Evolutionary conservation across 37 sponge, comb jelly and placozoan species (phyloP).

Genomic region (Chondrilla cf. caribensis): DNA sequence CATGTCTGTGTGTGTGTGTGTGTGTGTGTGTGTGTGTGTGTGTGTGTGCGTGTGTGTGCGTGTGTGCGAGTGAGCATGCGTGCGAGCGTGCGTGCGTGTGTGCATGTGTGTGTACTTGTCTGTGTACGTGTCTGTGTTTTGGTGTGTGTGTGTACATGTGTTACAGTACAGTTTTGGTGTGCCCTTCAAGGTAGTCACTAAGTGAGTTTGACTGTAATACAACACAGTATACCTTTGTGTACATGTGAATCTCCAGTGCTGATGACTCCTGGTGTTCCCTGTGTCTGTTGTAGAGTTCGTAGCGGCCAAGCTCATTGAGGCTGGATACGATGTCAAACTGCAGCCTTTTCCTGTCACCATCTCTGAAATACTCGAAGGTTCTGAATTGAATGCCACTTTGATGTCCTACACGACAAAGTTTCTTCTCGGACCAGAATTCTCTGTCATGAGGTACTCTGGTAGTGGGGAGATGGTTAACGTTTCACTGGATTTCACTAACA

Average conservation of each 20-base stretch:
- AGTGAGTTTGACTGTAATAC: too few relatives aligned
- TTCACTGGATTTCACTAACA: constrained; percentile 10
- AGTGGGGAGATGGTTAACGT: constrained; percentile 9
- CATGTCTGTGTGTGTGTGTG: too few relatives aligned
- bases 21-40: too few relatives aligned
- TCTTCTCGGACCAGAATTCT: constrained; percentile 40
- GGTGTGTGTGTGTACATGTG: too few relatives aligned
- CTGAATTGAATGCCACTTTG: background rate
- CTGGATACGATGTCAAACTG: background rate
- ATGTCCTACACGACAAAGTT: background rate
- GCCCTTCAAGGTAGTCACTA: too few relatives aligned
- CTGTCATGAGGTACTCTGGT: constrained; percentile 67
- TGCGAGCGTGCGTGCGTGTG: background rate
- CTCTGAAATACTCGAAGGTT: background rate
- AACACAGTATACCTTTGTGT: too few relatives aligned
- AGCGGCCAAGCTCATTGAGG: background rate
- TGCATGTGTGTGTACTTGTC: background rate
- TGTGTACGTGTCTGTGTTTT: too few relatives aligned
- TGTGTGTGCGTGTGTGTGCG: too few relatives aligned
- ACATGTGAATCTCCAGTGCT: background rate
- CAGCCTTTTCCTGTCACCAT: background rate
- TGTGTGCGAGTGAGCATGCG: background rate
- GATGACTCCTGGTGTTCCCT: background rate
- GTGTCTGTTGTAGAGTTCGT: background rate
- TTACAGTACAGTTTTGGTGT: too few relatives aligned